Percentiles rank a stretch among this genome's conserved stretches.
Evolutionary conservation across 2,888 invertebrate genomes (phyloP).

Genomic region (Invenusta paracnida): DNA sequence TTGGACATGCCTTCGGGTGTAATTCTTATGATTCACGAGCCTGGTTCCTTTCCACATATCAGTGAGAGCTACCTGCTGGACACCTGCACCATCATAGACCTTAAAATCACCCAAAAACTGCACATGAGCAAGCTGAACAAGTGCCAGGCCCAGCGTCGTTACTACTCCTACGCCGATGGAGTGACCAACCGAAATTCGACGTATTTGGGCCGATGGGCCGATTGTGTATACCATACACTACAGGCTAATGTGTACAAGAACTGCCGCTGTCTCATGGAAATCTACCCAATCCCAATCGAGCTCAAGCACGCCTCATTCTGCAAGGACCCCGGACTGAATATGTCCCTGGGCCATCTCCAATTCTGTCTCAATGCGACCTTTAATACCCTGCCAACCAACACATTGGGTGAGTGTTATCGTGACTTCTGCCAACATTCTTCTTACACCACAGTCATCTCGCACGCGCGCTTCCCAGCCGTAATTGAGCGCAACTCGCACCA

Average conservation of each 20-base stretch:
- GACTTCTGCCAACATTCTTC: conserved; percentile 31
- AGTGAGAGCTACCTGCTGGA: conserved; percentile 33
- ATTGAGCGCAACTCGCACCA: conserved; percentile 20
- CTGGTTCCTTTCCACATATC: conserved; percentile 37
- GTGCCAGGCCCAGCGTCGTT: not conserved
- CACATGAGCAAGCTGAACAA: conserved; percentile 19
- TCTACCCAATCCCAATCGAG: conserved; percentile 21
- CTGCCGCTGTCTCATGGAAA: conserved; percentile 32
- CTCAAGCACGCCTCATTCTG: conserved; percentile 18
- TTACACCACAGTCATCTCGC: conserved; percentile 29
- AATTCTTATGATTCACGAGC: conserved; percentile 39
- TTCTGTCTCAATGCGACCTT: not conserved
- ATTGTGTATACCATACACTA: conserved; percentile 33
- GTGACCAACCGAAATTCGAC: conserved; percentile 11
- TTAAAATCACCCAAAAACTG: conserved; percentile 8
- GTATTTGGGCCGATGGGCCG: not conserved
- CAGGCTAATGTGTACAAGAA: not conserved
- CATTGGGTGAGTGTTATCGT: conserved; percentile 12
- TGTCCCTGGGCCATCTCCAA: not conserved
- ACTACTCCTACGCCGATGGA: conserved; percentile 34
- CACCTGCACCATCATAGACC: conserved; percentile 19
- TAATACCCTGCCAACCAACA: not conserved
- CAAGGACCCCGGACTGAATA: not conserved
- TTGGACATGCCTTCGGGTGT: conserved; percentile 32
- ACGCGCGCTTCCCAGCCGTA: conserved; percentile 35